Evolutionary conservation across 2,888 invertebrate genomes (phyloP).

Genomic region (Cheilosia soror): DNA sequence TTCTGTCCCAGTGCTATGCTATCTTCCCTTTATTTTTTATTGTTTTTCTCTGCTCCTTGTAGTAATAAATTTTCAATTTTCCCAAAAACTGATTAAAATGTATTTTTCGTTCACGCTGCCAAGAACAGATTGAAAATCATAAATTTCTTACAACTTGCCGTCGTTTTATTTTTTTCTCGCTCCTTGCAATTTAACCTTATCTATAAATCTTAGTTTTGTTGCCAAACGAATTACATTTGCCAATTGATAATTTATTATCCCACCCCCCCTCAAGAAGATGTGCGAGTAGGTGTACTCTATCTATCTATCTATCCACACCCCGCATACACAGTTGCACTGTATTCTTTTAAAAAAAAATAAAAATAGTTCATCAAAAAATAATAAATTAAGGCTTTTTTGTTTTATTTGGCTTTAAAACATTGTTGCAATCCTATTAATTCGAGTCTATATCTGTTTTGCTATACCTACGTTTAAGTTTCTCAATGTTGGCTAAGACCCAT

Average conservation of each 20-base stretch:
- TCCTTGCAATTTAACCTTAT: slow-evolving; percentile 62
- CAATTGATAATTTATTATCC: slow-evolving; percentile 73
- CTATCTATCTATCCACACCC: not conserved
- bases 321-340: slow-evolving; percentile 13
- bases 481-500: slow-evolving; percentile 54
- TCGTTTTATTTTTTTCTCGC: slow-evolving; percentile 30
- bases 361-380: slow-evolving; percentile 39
- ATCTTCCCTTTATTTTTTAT: not conserved
- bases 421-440: slow-evolving; percentile 55
- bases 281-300: too few relatives aligned
- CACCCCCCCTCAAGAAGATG: slow-evolving; percentile 6
- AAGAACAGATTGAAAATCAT: slow-evolving; percentile 74
- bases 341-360: not conserved
- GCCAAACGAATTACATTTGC: slow-evolving; percentile 71
- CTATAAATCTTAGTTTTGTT: slow-evolving; percentile 64
- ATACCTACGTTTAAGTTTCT: slow-evolving; percentile 32
- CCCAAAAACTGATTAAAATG: slow-evolving; percentile 69
- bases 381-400: slow-evolving; percentile 58
- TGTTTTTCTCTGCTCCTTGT: not conserved
- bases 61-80: slow-evolving; percentile 70
- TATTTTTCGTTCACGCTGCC: slow-evolving; percentile 65
- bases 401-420: slow-evolving; percentile 51
- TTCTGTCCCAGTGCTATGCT: slow-evolving; percentile 18
- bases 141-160: slow-evolving; percentile 69
- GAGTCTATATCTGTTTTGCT: slow-evolving; percentile 25